Percentiles rank a stretch among this genome's conserved stretches.
Evolutionary conservation across 1,140 invertebrate species (phyloP).

Genomic region (Lysiphlebus fabarum): DNA sequence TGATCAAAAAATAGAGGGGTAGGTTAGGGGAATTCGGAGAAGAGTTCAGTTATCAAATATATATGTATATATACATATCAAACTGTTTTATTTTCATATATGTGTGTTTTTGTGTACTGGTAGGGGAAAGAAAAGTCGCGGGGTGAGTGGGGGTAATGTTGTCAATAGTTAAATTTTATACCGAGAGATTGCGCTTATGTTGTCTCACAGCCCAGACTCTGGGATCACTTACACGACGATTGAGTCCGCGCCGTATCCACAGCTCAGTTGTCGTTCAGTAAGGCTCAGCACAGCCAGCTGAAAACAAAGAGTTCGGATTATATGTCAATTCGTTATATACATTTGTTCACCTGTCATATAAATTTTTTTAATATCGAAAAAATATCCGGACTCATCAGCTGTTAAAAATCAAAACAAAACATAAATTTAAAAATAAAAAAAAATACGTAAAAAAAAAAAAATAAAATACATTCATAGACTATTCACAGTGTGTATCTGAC

Average conservation of each 20-base stretch:
- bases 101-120: conserved; percentile 10
- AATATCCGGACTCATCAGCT: not conserved
- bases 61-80: conserved; percentile 2
- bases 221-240: conserved; percentile 9
- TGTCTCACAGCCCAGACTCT: conserved; percentile 37
- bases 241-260: conserved; percentile 43
- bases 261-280: conserved; percentile 56
- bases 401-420: not conserved
- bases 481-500: no score
- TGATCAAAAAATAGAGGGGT: not conserved
- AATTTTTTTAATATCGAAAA: no score
- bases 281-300: conserved; percentile 52
- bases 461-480: no score
- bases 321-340: conserved; percentile 15
- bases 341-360: conserved; percentile 19
- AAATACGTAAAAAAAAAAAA: no score
- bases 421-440: no score
- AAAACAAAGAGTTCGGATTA: conserved; percentile 42
- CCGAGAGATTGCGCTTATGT: conserved; percentile 51
- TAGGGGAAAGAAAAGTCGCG: conserved; percentile 10
- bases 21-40: not conserved
- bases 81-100: conserved; percentile 2
- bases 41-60: not conserved
- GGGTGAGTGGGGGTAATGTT: conserved; percentile 31
- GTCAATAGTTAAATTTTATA: conserved; percentile 36